Percentiles rank a stretch among this genome's conserved stretches.
These are phyloP conservation scores for Amphiprion percula DNA, from an alignment of 2,113 vertebrate species.

Conservation along the genomic window DNA sequence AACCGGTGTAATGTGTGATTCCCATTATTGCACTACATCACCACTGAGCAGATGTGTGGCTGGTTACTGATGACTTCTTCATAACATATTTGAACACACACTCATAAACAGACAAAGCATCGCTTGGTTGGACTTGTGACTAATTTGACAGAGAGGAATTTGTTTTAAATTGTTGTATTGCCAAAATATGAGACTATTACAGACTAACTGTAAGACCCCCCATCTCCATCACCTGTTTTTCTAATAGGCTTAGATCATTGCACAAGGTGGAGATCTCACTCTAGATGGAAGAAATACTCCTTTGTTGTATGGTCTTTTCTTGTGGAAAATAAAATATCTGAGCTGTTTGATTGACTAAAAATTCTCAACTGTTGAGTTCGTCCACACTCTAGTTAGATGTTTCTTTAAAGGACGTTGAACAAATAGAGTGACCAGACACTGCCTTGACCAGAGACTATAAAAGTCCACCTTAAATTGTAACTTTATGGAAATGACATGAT, in stretches of 20 bases:
- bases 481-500: too few species aligned
- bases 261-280: not conserved
- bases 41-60: conserved; percentile 62
- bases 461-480: too few species aligned
- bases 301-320: not conserved
- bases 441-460: too few species aligned
- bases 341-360: too few species aligned
- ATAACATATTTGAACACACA: conserved; percentile 54
- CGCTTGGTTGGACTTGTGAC: not conserved
- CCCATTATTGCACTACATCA: conserved; percentile 64
- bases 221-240: not conserved
- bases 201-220: too few species aligned
- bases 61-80: conserved; percentile 46
- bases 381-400: too few species aligned
- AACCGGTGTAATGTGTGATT: conserved; percentile 48
- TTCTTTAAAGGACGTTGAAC: too few species aligned
- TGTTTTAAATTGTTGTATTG: too few species aligned
- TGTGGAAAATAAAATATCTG: too few species aligned
- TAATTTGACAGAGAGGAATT: not conserved
- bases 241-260: not conserved
- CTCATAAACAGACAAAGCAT: conserved; percentile 35
- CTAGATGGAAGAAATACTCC: not conserved
- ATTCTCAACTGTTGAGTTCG: too few species aligned
- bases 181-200: too few species aligned
- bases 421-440: too few species aligned